phyloP scores from a whole-genome alignment of 2,113 vertebrate species.

The Nyctereutes procyonoides region DNA sequence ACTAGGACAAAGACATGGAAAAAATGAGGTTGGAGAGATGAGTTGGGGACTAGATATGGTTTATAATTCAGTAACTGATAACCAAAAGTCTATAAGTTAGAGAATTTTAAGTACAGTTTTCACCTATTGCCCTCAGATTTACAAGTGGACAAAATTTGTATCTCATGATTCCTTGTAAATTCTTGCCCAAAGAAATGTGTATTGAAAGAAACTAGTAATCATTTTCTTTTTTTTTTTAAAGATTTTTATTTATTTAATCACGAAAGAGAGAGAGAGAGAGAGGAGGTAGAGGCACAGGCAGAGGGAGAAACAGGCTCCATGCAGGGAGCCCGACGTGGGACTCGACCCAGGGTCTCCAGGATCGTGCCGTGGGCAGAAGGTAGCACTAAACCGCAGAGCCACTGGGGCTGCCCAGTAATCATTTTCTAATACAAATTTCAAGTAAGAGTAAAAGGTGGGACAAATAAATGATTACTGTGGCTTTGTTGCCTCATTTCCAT shows the following conservation, averaged over 20 bases:
- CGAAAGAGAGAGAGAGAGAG: too few relatives aligned
- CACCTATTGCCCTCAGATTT: neutral
- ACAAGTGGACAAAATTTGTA: neutral
- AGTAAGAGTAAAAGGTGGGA: neutral
- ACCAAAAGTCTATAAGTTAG: neutral
- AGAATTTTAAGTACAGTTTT: neutral
- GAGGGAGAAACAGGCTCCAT: too few relatives aligned
- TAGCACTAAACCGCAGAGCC: too few relatives aligned
- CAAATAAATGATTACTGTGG: neutral
- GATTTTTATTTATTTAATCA: too few relatives aligned
- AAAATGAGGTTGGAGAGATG: neutral
- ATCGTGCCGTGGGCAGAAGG: too few relatives aligned
- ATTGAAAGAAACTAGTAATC: neutral
- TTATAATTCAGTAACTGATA: neutral
- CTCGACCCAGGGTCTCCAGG: too few relatives aligned
- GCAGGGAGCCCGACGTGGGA: too few relatives aligned
- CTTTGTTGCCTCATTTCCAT: neutral
- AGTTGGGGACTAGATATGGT: rapidly evolving
- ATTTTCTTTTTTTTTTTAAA: neutral
- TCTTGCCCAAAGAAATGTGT: neutral
- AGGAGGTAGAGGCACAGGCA: too few relatives aligned
- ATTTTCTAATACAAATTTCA: neutral
- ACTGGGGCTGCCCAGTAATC: too few relatives aligned
- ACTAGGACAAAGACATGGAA: neutral
- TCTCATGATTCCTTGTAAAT: neutral